Conservation (phyloP, 2,797 vertebrate species). For the Anguilla obscura region DNA sequence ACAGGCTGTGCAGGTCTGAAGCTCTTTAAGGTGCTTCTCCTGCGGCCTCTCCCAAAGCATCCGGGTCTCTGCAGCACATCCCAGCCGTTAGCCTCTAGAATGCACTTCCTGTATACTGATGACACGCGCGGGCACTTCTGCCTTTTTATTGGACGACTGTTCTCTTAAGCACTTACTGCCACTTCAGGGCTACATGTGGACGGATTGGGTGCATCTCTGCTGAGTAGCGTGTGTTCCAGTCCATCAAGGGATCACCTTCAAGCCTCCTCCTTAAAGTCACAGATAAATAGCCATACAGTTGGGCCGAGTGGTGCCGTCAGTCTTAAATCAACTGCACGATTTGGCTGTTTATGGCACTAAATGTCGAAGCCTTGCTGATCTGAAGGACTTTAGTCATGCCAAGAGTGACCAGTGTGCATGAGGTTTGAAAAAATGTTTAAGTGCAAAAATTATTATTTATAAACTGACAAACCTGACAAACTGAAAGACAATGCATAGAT, state of each 20-base stretch:
- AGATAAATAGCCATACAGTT: not conserved
- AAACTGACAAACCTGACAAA: not conserved
- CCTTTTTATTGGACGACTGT: slow-evolving; percentile 7
- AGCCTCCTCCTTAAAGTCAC: not conserved
- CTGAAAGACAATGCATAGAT: slow-evolving; percentile 23
- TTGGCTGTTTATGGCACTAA: not conserved
- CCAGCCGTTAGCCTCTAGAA: not conserved
- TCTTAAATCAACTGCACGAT: not conserved
- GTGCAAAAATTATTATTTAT: slow-evolving; percentile 11
- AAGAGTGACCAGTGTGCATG: not conserved
- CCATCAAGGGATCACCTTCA: not conserved
- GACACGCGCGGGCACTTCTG: not conserved
- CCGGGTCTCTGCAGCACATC: not conserved
- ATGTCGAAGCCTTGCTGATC: not conserved
- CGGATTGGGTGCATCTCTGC: not conserved
- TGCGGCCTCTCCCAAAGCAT: not conserved
- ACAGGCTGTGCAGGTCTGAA: not conserved
- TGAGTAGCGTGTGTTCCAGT: too few species aligned
- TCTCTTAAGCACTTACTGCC: not conserved
- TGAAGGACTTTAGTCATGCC: not conserved
- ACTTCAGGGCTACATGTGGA: not conserved
- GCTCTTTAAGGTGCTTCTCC: too few species aligned
- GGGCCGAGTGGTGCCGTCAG: not conserved
- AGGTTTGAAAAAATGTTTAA: slow-evolving; percentile 13
- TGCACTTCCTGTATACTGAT: not conserved